Evolutionary conservation across 2,113 vertebrate genomes (phyloP).

Genomic region (Poeciliopsis occidentalis): DNA sequence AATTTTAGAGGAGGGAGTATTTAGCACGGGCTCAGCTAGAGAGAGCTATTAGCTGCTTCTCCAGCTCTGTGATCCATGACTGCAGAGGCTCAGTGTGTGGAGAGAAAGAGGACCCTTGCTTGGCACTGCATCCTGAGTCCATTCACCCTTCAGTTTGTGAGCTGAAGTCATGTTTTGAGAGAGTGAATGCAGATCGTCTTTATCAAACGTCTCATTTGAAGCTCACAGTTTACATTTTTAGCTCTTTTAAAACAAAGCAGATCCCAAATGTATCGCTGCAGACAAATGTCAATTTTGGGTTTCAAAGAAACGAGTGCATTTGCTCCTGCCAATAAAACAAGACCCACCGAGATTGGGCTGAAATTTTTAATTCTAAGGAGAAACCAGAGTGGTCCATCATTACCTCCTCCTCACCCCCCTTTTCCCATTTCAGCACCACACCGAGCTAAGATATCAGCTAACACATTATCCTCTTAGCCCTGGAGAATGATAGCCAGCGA

Average conservation of each 20-base stretch:
- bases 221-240: conserved; percentile 4
- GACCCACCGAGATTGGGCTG: conserved; percentile 47
- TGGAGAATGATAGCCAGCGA: conserved; percentile 76
- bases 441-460: conserved; percentile 82
- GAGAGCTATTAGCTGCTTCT: conserved; percentile 83
- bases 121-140: conserved; percentile 63
- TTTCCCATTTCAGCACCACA: conserved; percentile 77
- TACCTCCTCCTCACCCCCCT: conserved; percentile 71
- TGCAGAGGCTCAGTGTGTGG: conserved; percentile 77
- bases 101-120: conserved; percentile 78
- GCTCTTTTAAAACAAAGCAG: conserved; percentile 11
- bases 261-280: neutral
- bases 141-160: conserved; percentile 51
- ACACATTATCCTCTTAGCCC: conserved; percentile 84
- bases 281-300: neutral
- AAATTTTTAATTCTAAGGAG: conserved; percentile 70
- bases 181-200: neutral
- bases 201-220: neutral
- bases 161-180: conserved; percentile 43
- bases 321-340: conserved; percentile 25
- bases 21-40: conserved; percentile 79
- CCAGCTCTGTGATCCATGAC: conserved; percentile 83
- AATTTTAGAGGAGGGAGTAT: conserved; percentile 83
- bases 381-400: conserved; percentile 80
- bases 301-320: conserved; percentile 17